Conservation (phyloP, 2,797 vertebrate genomes). For the Lophotriccus pileatus region DNA sequence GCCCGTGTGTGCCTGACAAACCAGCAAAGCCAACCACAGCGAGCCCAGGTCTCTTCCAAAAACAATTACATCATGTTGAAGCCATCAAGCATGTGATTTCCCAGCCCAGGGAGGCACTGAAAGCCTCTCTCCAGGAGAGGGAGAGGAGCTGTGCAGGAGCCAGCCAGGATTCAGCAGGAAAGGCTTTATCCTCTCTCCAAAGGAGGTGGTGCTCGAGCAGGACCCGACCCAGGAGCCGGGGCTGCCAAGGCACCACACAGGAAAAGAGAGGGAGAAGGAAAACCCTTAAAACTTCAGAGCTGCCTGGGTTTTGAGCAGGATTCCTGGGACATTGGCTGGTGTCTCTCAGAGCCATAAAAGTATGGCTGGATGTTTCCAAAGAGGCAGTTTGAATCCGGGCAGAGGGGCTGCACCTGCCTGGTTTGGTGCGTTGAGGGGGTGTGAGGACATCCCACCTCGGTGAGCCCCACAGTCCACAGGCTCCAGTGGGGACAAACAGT, state of each 20-base stretch:
- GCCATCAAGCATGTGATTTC: conserved; percentile 37
- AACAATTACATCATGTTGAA: conserved; percentile 4
- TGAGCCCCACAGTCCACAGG: accelerated
- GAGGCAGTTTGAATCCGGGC: neutral
- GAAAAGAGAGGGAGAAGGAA: neutral
- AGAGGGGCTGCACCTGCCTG: neutral
- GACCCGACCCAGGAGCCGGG: neutral
- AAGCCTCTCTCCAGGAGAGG: neutral
- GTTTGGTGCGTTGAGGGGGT: neutral
- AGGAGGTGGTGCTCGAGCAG: neutral
- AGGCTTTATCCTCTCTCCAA: neutral
- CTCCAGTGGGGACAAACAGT: neutral
- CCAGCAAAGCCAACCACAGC: neutral
- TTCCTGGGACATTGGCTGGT: neutral
- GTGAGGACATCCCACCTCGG: neutral
- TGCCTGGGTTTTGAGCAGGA: neutral
- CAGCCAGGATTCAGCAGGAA: neutral
- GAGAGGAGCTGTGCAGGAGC: neutral
- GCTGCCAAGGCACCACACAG: neutral
- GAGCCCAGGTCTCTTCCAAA: neutral
- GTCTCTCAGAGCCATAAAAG: neutral
- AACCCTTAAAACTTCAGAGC: neutral
- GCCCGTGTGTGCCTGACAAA: neutral
- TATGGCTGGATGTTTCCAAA: neutral
- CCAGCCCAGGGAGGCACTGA: neutral